Conservation (phyloP, 2,888 invertebrate genomes). For the Sphaeridia pumilis region DNA sequence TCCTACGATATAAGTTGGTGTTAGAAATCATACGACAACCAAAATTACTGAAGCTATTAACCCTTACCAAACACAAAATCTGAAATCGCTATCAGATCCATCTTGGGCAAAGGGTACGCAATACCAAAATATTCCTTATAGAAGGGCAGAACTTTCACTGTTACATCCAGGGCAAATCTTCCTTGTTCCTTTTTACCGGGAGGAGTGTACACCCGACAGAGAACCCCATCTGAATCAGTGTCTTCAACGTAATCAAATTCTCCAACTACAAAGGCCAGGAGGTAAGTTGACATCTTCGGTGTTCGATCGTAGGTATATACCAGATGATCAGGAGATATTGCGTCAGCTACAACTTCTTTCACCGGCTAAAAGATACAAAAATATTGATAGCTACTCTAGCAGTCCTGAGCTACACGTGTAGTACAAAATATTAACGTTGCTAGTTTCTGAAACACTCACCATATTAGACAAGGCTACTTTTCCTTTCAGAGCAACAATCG, state of each 20-base stretch:
- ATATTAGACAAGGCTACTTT: constrained; percentile 87
- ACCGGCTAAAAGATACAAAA: too few species aligned
- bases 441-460: constrained; percentile 47
- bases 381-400: too few species aligned
- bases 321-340: neutral
- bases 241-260: constrained; percentile 89
- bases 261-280: constrained; percentile 86
- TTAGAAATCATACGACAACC: too few species aligned
- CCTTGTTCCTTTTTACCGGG: constrained; percentile 87
- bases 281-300: constrained; percentile 89
- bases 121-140: constrained; percentile 92
- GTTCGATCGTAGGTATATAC: constrained; percentile 65
- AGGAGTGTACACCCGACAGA: constrained; percentile 73
- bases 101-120: constrained; percentile 88
- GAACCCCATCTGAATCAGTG: constrained; percentile 65
- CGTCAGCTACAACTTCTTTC: neutral
- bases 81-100: constrained; percentile 90
- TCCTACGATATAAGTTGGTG: constrained; percentile 52
- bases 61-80: constrained; percentile 70
- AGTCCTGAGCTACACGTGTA: too few species aligned
- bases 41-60: too few species aligned
- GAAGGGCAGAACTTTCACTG: constrained; percentile 81
- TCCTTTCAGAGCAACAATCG: constrained; percentile 65
- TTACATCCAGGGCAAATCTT: constrained; percentile 77
- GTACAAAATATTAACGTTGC: neutral